Conservation (phyloP, 2,113 vertebrate genomes). For the Phyllopteryx taeniolatus region DNA sequence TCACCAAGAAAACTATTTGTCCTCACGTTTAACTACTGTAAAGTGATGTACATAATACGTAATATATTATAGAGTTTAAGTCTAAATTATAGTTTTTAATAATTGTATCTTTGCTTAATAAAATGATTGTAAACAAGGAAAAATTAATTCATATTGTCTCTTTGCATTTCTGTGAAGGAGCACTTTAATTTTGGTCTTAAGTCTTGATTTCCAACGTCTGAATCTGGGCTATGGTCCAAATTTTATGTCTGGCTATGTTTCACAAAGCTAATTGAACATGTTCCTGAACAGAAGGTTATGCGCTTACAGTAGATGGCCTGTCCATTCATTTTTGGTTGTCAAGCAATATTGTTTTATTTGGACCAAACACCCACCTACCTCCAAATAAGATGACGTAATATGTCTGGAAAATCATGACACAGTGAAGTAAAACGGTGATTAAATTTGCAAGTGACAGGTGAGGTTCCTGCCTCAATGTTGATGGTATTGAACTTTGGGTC, state of each 20-base stretch:
- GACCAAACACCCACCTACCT: background rate
- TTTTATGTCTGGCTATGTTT: slow-evolving; percentile 35
- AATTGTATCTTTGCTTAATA: background rate
- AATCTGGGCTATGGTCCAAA: slow-evolving; percentile 26
- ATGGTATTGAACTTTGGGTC: background rate
- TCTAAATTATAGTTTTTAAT: background rate
- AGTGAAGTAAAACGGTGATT: background rate
- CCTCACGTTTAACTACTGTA: background rate
- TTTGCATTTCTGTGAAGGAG: background rate
- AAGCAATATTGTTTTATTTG: slow-evolving; percentile 3
- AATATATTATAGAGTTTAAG: background rate
- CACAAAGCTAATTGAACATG: slow-evolving; percentile 39
- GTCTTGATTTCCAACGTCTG: slow-evolving; percentile 14
- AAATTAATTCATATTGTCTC: too few species aligned
- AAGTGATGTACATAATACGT: background rate
- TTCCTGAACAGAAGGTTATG: slow-evolving; percentile 36
- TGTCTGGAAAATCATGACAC: slow-evolving; percentile 6
- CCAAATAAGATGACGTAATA: background rate
- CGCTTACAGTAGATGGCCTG: slow-evolving; percentile 19
- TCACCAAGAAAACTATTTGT: slow-evolving; percentile 1
- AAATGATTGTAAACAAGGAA: background rate
- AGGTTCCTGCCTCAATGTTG: background rate
- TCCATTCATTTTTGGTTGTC: slow-evolving; percentile 20
- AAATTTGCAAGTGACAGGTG: slow-evolving; percentile 2
- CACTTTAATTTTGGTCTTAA: background rate